Percentiles rank a stretch among this genome's conserved stretches.
Evolutionary conservation across 2,113 vertebrate genomes (phyloP).

Genomic region (Penelope pileata): DNA sequence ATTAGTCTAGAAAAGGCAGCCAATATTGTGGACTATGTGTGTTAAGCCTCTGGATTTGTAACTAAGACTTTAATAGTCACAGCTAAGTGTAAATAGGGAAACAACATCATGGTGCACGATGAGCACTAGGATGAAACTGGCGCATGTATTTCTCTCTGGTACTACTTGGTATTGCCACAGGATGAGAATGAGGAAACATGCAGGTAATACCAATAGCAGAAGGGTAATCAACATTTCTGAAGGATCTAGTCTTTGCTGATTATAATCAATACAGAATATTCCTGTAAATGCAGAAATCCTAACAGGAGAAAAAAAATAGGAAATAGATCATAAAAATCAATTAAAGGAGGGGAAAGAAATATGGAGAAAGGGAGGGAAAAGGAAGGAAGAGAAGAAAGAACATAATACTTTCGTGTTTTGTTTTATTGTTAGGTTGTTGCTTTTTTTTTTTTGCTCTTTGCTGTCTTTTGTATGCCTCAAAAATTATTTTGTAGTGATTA

Average conservation of each 20-base stretch:
- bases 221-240: neutral
- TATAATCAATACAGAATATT: neutral
- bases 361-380: too few species aligned
- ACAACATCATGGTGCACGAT: fast-evolving
- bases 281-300: neutral
- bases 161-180: neutral
- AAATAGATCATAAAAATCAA: neutral
- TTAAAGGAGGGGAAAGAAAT: neutral
- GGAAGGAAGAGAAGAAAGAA: neutral
- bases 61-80: neutral
- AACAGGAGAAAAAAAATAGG: neutral
- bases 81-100: neutral
- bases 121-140: neutral
- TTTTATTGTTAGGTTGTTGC: too few species aligned
- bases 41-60: neutral
- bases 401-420: fast-evolving
- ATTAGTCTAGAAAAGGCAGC: neutral
- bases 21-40: neutral
- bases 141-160: neutral
- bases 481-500: neutral
- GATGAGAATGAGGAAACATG: neutral
- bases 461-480: neutral
- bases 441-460: neutral
- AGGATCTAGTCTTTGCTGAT: neutral
- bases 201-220: neutral